phyloP scores from a whole-genome alignment of 37 sponge, comb jelly and placozoan species.

The Halichondria panicea region DNA sequence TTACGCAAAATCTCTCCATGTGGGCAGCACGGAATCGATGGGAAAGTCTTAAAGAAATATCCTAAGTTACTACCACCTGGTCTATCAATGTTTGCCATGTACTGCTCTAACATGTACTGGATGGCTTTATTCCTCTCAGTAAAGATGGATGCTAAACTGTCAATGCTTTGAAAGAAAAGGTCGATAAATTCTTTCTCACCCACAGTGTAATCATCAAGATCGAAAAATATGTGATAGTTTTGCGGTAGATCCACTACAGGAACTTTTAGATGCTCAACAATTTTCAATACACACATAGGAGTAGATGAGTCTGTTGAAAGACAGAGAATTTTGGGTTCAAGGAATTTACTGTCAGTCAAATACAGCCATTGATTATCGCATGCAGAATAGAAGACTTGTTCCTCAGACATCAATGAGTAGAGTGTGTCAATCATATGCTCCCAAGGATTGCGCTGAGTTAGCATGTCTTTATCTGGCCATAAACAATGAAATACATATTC shows the following conservation, averaged over 20 bases:
- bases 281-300: not conserved
- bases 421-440: no score
- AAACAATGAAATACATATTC: conserved; percentile 13
- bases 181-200: conserved; percentile 9
- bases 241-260: conserved; percentile 23
- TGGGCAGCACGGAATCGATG: conserved; percentile 53
- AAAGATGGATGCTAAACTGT: not conserved
- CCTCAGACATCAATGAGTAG: no score
- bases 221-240: not conserved
- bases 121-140: not conserved
- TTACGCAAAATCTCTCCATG: conserved; percentile 22
- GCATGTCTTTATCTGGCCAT: not conserved
- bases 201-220: not conserved
- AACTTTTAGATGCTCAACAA: conserved; percentile 5
- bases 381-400: no score
- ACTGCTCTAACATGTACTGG: not conserved
- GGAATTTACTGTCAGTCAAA: conserved; percentile 26
- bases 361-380: no score
- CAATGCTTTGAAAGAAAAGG: conserved; percentile 2
- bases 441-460: conserved; percentile 18
- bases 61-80: not conserved
- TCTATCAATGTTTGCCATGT: not conserved
- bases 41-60: not conserved
- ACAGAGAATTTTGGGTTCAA: conserved; percentile 9
- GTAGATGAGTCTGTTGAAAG: not conserved